Conservation (phyloP, 2,113 vertebrate species). For the Ammodramus savannarum region DNA sequence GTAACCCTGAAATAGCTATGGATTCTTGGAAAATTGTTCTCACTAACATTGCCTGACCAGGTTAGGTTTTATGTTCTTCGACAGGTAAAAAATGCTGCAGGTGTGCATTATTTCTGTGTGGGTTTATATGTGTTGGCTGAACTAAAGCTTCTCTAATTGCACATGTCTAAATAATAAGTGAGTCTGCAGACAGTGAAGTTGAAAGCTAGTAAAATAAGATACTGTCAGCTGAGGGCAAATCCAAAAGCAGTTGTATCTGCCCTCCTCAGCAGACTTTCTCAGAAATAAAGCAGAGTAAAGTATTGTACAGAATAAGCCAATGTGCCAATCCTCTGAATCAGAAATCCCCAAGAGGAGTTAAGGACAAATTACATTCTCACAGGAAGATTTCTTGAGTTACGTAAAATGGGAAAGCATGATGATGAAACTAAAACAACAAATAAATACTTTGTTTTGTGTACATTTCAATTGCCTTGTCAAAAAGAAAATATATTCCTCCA, state of each 20-base stretch:
- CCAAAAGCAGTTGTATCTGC: background rate
- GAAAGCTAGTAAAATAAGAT: background rate
- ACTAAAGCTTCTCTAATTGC: background rate
- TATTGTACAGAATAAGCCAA: background rate
- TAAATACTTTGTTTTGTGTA: background rate
- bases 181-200: background rate
- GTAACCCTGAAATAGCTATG: background rate
- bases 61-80: background rate
- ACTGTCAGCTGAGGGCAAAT: background rate
- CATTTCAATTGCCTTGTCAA: slow-evolving; percentile 20
- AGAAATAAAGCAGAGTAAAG: background rate
- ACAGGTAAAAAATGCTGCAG: background rate
- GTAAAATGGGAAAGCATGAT: background rate
- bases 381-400: background rate
- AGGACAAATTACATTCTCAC: background rate
- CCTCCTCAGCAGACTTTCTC: background rate
- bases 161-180: background rate
- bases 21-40: background rate
- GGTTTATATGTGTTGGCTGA: background rate
- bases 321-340: background rate
- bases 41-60: background rate
- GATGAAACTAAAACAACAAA: background rate
- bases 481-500: slow-evolving; percentile 28
- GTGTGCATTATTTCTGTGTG: background rate
- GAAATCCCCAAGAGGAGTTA: background rate